Percentiles rank a stretch among this genome's conserved stretches.
phyloP scores from a whole-genome alignment of 2,113 vertebrate genomes.

The Ornithorhynchus anatinus region DNA sequence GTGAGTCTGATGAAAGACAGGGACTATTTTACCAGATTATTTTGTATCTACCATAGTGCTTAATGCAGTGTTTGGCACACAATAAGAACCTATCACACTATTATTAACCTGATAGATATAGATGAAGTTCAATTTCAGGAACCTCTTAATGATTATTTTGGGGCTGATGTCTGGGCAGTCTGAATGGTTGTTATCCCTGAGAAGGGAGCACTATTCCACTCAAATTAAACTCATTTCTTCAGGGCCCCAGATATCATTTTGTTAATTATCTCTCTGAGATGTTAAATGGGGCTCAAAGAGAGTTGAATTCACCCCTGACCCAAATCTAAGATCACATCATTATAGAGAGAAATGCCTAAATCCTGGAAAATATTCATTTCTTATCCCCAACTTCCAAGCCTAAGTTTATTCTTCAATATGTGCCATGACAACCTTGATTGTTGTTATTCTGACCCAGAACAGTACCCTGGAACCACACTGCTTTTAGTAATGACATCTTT shows the following conservation, averaged over 20 bases:
- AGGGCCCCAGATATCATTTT: not conserved
- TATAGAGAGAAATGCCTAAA: too few relatives aligned
- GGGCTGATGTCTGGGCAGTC: not conserved
- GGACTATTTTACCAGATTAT: too few relatives aligned
- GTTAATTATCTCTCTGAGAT: not conserved
- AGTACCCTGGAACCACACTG: too few relatives aligned
- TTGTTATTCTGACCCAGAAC: too few relatives aligned
- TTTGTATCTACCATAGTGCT: too few relatives aligned
- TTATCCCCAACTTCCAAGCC: constrained; percentile 37
- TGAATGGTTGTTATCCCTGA: not conserved
- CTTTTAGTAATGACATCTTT: too few relatives aligned
- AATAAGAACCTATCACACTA: too few relatives aligned
- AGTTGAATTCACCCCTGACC: not conserved
- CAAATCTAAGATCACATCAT: too few relatives aligned
- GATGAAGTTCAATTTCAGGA: not conserved
- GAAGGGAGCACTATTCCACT: not conserved
- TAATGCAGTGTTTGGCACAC: too few relatives aligned
- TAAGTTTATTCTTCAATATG: constrained; percentile 46
- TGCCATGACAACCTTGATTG: too few relatives aligned
- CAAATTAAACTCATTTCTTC: not conserved
- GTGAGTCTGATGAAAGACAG: too few relatives aligned
- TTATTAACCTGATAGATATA: not conserved
- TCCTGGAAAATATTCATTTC: constrained; percentile 12
- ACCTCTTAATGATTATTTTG: not conserved
- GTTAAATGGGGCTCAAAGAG: not conserved